Conservation (phyloP, 2,797 vertebrate species). For the Toxotes lorentzi region DNA sequence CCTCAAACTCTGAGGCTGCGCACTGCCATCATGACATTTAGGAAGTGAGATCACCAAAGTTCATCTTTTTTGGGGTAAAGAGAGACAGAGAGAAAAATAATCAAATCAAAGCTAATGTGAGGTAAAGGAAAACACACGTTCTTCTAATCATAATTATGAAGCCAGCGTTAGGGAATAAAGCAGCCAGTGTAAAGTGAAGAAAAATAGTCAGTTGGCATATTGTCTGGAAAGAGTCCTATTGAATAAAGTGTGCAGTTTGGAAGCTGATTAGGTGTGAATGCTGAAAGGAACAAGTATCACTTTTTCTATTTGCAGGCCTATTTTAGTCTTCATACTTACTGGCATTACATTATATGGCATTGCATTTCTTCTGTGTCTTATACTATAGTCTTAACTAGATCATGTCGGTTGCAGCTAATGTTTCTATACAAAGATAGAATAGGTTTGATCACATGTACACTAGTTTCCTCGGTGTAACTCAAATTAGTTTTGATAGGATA, state of each 20-base stretch:
- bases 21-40: constrained; percentile 62
- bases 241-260: constrained; percentile 47
- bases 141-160: constrained; percentile 6
- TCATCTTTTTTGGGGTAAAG: constrained; percentile 37
- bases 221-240: constrained; percentile 44
- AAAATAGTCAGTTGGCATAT: constrained; percentile 54
- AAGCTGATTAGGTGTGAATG: constrained; percentile 57
- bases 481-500: constrained; percentile 19
- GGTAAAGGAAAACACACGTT: constrained; percentile 11
- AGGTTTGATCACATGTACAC: not conserved
- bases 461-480: not conserved
- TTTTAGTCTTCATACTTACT: constrained; percentile 25
- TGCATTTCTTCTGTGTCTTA: not conserved
- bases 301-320: constrained; percentile 43
- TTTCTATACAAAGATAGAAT: constrained; percentile 15
- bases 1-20: constrained; percentile 48
- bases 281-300: constrained; percentile 44
- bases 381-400: not conserved
- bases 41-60: constrained; percentile 58
- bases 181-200: constrained; percentile 16
- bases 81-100: constrained; percentile 13
- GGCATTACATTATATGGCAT: constrained; percentile 14
- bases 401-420: constrained; percentile 20
- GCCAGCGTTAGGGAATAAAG: not conserved
- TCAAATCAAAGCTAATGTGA: constrained; percentile 18